Percentiles rank a stretch among this genome's conserved stretches.
Evolutionary conservation across 2,113 vertebrate species (phyloP).

Genomic region (Melospiza georgiana): DNA sequence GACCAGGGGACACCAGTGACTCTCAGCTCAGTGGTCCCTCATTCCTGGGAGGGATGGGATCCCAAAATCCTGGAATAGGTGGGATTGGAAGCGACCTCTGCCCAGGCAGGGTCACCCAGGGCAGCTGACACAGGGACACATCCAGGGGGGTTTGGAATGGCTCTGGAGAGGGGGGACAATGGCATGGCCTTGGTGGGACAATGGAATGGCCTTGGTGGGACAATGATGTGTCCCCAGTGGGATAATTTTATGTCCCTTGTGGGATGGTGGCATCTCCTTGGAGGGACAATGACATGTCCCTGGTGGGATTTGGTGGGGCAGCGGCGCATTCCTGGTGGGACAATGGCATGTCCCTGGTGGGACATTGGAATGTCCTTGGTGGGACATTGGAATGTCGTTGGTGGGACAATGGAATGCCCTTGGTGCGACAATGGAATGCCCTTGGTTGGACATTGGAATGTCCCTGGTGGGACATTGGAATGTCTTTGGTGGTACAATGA

Average conservation of each 20-base stretch:
- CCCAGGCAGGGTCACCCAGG: too few relatives aligned
- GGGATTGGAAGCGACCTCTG: neutral
- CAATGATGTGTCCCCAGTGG: rapidly evolving
- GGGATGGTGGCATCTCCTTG: rapidly evolving
- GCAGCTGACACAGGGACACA: neutral
- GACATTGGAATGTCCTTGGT: neutral
- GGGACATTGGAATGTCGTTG: rapidly evolving
- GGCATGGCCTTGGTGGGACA: too few relatives aligned
- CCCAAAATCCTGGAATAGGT: rapidly evolving
- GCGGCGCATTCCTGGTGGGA: neutral
- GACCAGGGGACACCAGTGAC: rapidly evolving
- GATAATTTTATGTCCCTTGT: rapidly evolving
- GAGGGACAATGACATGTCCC: rapidly evolving
- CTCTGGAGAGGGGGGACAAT: neutral
- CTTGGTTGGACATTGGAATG: too few relatives aligned
- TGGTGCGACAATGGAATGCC: too few relatives aligned
- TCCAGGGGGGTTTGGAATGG: neutral
- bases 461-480: too few relatives aligned
- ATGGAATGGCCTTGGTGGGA: neutral
- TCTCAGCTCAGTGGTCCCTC: rapidly evolving
- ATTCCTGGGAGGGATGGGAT: neutral
- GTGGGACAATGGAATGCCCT: too few relatives aligned
- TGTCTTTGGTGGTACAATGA: neutral
- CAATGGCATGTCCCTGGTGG: neutral
- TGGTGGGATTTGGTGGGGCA: neutral